Percentiles rank a stretch among this genome's conserved stretches.
Evolutionary conservation across 2,797 vertebrate species (phyloP).

Genomic region (Remorina albescens): DNA sequence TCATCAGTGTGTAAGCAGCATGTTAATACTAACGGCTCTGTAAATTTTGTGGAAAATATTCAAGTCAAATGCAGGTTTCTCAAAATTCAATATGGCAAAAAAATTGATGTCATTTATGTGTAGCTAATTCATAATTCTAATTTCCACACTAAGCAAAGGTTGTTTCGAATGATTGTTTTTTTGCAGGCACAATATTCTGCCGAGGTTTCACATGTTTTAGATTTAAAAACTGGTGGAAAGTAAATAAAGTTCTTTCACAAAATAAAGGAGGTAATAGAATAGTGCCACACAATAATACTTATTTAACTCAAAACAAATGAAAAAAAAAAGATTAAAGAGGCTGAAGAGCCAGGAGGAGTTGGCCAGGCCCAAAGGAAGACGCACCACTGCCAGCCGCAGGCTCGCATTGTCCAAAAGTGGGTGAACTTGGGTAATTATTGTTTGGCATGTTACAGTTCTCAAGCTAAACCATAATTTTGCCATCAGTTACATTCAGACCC

Average conservation of each 20-base stretch:
- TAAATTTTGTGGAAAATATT: not conserved
- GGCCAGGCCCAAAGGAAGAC: conserved; percentile 51
- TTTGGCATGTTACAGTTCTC: not conserved
- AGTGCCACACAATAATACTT: too few species aligned
- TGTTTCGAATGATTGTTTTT: not conserved
- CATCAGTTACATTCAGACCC: conserved; percentile 88
- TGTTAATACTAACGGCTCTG: not conserved
- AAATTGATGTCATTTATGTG: not conserved
- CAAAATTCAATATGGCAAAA: not conserved
- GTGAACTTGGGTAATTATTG: conserved; percentile 24
- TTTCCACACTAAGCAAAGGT: not conserved
- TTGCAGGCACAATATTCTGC: not conserved
- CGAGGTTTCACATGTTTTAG: not conserved
- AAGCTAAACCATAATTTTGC: not conserved
- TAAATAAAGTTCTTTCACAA: not conserved
- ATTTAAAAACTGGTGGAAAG: not conserved
- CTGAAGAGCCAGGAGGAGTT: conserved; percentile 84
- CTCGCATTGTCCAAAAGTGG: conserved; percentile 89
- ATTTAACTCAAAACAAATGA: too few species aligned
- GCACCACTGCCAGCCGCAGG: conserved; percentile 71
- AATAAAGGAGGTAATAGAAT: too few species aligned
- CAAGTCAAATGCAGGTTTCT: not conserved
- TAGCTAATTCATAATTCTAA: not conserved
- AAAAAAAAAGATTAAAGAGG: too few species aligned
- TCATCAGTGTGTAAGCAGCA: not conserved